Conservation (phyloP, 2,888 invertebrate species). For the Ethmia dodecea region DNA sequence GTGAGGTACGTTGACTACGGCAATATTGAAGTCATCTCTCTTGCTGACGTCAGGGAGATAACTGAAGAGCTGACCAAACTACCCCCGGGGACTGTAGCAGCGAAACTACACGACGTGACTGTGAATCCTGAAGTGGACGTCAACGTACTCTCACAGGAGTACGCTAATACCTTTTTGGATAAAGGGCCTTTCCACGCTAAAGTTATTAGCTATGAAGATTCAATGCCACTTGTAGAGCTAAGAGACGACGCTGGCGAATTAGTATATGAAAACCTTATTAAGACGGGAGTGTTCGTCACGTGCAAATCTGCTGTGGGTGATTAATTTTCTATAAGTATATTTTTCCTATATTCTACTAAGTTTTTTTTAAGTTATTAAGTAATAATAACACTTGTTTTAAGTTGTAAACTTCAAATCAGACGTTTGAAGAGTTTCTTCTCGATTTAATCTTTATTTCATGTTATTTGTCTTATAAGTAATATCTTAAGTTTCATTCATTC, state of each 20-base stretch:
- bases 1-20: conserved; percentile 88
- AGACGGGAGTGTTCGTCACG: conserved; percentile 29
- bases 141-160: conserved; percentile 39
- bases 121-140: conserved; percentile 45
- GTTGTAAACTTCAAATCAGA: too few species aligned
- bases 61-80: conserved; percentile 63
- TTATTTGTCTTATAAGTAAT: too few species aligned
- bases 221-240: conserved; percentile 45
- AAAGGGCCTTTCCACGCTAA: conserved; percentile 49
- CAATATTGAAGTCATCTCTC: conserved; percentile 75
- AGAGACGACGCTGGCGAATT: conserved; percentile 37
- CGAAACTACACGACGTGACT: conserved; percentile 54
- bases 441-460: too few species aligned
- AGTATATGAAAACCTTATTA: conserved; percentile 44
- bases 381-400: too few species aligned
- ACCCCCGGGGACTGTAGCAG: conserved; percentile 72
- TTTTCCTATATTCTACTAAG: background rate
- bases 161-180: conserved; percentile 40
- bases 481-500: too few species aligned
- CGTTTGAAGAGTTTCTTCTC: too few species aligned
- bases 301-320: background rate
- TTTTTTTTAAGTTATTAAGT: background rate
- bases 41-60: conserved; percentile 65
- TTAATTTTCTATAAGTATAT: conserved; percentile 2
- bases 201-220: conserved; percentile 31